Evolutionary conservation across 2,888 invertebrate species (phyloP).

Genomic region (Cecidostiba fungosa): DNA sequence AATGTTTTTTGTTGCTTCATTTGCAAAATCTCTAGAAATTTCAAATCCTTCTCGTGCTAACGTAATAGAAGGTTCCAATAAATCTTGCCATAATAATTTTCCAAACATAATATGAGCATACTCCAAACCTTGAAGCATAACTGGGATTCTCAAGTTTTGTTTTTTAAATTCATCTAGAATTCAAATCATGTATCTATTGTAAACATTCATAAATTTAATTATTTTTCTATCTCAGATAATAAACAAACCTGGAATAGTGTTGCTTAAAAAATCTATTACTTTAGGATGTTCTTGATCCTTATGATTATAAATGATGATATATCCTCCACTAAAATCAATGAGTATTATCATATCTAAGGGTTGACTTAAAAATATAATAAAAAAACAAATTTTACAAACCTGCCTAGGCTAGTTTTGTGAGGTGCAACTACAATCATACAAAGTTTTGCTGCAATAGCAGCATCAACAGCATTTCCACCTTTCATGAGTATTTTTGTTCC

Average conservation of each 20-base stretch:
- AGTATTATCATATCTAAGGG: slow-evolving; percentile 53
- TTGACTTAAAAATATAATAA: not conserved
- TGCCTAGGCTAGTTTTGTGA: slow-evolving; percentile 88
- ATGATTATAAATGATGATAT: slow-evolving; percentile 88
- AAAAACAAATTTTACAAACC: slow-evolving; percentile 81
- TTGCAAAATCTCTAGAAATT: slow-evolving; percentile 80
- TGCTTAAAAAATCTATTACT: slow-evolving; percentile 82
- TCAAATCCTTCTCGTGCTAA: slow-evolving; percentile 83
- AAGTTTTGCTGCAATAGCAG: slow-evolving; percentile 87
- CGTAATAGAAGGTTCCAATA: slow-evolving; percentile 83
- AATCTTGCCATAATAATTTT: slow-evolving; percentile 82
- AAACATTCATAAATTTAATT: not conserved
- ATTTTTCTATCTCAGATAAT: not conserved
- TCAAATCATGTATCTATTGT: not conserved
- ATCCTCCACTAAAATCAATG: slow-evolving; percentile 84
- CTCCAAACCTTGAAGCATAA: slow-evolving; percentile 83
- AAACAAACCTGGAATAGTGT: slow-evolving; percentile 71
- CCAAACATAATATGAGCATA: slow-evolving; percentile 83
- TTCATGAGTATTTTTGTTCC: slow-evolving; percentile 86
- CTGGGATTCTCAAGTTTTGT: slow-evolving; percentile 80
- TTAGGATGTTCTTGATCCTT: slow-evolving; percentile 81
- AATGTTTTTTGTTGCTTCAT: slow-evolving; percentile 78
- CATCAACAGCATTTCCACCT: slow-evolving; percentile 90
- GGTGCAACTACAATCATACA: slow-evolving; percentile 89
- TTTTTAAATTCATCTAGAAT: slow-evolving; percentile 63